Base-by-base conservation (phyloP, 1,140 invertebrate genomes). In the Solenopsis fugax region DNA sequence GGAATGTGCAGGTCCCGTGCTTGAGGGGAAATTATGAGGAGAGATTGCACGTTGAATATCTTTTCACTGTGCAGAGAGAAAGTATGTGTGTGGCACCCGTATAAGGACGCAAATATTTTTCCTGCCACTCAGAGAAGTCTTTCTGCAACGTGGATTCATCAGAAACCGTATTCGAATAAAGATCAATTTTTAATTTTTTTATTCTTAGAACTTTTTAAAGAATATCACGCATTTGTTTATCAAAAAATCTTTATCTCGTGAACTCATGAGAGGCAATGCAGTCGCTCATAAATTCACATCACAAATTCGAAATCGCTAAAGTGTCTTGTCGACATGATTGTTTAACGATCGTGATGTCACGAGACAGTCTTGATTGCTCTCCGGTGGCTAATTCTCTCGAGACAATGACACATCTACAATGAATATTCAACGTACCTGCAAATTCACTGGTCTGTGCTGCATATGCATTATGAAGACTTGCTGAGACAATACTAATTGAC, bases 391-490 rank as follows among this genome's bases (percentile, higher is more conserved):
- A 85, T 90, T 75, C 85, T 87, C 75, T 34, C 90, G 89, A 93
- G 37, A 92, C 90, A 93, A 93, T 93, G 93, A 93, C 91, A 90
- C 93, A 89, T 92, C 85, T 77, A 81, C 76, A 80, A 93, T 94
- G 93, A 94, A 94, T 94, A 94, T 94, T 93, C 92, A 94, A 93
- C 90, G 91, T 90, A 90, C 92, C 91, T 91, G 82, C 88, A 91
- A 92, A 93, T 92, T 88, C 89, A 85, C 85, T 92, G 87, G 92
- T 92, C 91, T 91, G 92, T 89, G 56, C 62, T 69, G 88, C 87
- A 89, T 92, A 94, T 93, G 91, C 93, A 94, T 94, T 93, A 94
- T 94, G 92, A 92, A 92, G 92, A 93, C 92, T 87, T 89, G 87
- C 29, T 41, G 29, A 85, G 71, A 56, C 52, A 62, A 77, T 90